Percentiles rank a stretch among this genome's conserved stretches.
These are phyloP conservation scores for Gryllus bimaculatus DNA, from an alignment of 1,140 invertebrate genomes.

Conservation along the genomic window DNA sequence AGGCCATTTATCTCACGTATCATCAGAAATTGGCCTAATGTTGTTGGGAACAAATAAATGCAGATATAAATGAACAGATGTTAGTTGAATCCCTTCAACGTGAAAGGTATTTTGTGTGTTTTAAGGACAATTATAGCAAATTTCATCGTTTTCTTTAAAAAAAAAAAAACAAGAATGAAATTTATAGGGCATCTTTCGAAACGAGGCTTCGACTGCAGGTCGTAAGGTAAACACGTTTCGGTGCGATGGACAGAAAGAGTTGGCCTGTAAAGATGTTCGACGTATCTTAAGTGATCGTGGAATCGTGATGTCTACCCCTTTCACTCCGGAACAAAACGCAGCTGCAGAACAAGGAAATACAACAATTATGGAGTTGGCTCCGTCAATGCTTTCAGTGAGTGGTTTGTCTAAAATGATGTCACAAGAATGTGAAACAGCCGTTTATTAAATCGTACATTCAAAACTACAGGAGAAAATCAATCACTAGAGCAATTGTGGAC, in stretches of 20 bases:
- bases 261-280: background rate
- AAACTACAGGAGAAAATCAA: background rate
- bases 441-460: conserved; percentile 29
- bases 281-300: conserved; percentile 9
- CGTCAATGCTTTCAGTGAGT: conserved; percentile 31
- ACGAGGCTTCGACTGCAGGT: no score
- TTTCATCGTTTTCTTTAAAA: no score
- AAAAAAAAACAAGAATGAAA: no score
- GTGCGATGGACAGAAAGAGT: background rate
- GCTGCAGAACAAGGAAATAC: conserved; percentile 23
- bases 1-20: no score
- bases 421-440: conserved; percentile 34
- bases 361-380: conserved; percentile 25
- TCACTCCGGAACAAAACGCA: conserved; percentile 26
- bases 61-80: no score
- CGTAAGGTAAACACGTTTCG: background rate
- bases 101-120: no score
- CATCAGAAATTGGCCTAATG: no score
- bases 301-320: conserved; percentile 19
- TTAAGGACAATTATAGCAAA: no score
- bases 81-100: no score
- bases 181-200: no score
- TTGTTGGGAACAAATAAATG: no score
- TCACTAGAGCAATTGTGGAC: background rate
- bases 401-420: conserved; percentile 30